Percentiles rank a stretch among this genome's conserved stretches.
phyloP scores from a whole-genome alignment of 2,888 invertebrate genomes.

The Choristoneura rosaceana region DNA sequence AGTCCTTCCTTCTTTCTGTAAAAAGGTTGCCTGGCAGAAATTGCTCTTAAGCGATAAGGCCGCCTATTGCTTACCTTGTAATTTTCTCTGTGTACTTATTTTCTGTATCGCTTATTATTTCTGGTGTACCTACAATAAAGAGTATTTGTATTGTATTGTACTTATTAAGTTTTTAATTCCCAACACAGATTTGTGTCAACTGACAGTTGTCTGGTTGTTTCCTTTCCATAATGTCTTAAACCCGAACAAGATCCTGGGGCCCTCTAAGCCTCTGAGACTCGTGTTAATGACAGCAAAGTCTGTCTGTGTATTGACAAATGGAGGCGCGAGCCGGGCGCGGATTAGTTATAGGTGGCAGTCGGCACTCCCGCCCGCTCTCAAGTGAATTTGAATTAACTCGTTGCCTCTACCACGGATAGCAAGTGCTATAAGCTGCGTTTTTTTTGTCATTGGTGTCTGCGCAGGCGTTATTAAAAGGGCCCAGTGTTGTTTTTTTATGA shows the following conservation, averaged over 20 bases:
- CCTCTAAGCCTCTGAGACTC: neutral
- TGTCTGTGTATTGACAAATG: constrained; percentile 65
- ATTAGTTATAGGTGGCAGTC: constrained; percentile 76
- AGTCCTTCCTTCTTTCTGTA: no score
- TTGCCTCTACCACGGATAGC: constrained; percentile 47
- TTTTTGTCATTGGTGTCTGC: no score
- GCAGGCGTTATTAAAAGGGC: no score
- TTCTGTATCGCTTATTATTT: no score
- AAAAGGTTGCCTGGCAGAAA: no score
- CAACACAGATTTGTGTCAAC: neutral
- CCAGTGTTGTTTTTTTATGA: no score
- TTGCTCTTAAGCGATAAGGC: no score
- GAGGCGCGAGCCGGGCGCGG: constrained; percentile 62
- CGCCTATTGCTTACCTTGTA: no score
- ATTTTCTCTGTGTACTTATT: no score
- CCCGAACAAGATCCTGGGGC: neutral
- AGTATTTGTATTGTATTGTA: no score
- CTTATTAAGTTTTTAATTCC: neutral
- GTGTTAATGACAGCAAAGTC: neutral
- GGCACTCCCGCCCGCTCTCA: constrained; percentile 71
- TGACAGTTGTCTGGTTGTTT: neutral
- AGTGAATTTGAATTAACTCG: constrained; percentile 70
- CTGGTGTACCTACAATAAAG: no score
- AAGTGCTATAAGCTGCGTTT: no score
- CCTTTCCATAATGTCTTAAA: neutral